Evolutionary conservation across 2,113 vertebrate species (phyloP).

Genomic region (Pyxicephalus adspersus): DNA sequence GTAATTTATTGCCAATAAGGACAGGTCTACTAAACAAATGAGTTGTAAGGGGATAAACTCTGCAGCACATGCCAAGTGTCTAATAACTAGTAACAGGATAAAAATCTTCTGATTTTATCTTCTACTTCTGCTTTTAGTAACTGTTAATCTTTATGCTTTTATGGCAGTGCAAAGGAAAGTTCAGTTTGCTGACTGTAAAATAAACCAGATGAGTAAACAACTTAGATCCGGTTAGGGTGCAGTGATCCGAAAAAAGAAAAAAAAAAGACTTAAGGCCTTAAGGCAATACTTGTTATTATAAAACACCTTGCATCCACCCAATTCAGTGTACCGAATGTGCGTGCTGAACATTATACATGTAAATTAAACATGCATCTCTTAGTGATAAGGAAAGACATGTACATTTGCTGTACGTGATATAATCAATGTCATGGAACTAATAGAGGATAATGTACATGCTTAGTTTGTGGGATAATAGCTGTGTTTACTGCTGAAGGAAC

Average conservation of each 20-base stretch:
- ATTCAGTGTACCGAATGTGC: neutral
- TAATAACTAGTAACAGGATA: neutral
- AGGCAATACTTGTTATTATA: conserved; percentile 29
- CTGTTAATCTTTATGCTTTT: conserved; percentile 42
- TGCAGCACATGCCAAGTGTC: neutral
- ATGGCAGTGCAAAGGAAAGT: conserved; percentile 34
- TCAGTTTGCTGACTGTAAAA: conserved; percentile 49
- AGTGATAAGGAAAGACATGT: neutral
- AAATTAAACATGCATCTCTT: neutral
- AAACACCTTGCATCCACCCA: conserved; percentile 33
- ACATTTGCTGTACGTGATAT: neutral
- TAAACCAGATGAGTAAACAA: conserved; percentile 49
- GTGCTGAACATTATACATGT: neutral
- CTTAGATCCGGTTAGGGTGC: conserved; percentile 52
- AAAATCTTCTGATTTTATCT: conserved; percentile 15
- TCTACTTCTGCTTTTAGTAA: conserved; percentile 4
- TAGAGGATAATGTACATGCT: too few relatives aligned
- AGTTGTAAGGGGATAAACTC: too few relatives aligned
- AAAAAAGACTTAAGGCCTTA: conserved; percentile 9
- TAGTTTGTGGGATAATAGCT: too few relatives aligned
- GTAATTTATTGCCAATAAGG: too few relatives aligned
- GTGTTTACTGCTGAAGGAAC: too few relatives aligned
- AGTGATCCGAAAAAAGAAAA: conserved; percentile 35
- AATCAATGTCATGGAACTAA: too few relatives aligned
- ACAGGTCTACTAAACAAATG: too few relatives aligned